A percentile compares a stretch with the other conserved stretches of the same genome.
Conservation (phyloP, 2,888 invertebrate species). For the Eueremaeus valkanovi region DNA sequence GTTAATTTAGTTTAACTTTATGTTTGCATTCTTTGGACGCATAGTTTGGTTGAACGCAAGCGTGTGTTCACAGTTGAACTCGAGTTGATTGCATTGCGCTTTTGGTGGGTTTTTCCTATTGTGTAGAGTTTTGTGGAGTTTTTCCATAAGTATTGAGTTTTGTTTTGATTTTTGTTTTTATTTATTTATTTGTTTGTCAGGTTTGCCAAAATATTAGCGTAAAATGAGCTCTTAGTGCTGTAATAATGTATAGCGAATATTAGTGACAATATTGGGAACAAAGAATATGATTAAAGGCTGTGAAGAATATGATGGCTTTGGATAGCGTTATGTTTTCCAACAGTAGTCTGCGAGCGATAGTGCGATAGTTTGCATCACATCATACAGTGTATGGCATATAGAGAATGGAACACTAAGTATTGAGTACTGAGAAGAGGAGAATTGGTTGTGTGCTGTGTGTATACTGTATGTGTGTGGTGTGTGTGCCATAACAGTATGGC, state of each 20-base stretch:
- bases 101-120: too few species aligned
- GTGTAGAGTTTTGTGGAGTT: too few species aligned
- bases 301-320: constrained; percentile 13
- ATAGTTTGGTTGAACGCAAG: too few species aligned
- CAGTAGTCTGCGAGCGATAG: neutral
- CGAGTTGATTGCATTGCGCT: too few species aligned
- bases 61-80: too few species aligned
- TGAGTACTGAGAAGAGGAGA: neutral
- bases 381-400: neutral
- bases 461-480: too few species aligned
- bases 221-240: neutral
- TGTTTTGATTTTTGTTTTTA: too few species aligned
- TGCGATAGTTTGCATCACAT: neutral
- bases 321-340: neutral
- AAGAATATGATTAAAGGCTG: constrained; percentile 10
- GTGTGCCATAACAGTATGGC: neutral
- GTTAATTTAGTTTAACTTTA: too few species aligned
- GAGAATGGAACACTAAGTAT: neutral
- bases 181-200: too few species aligned
- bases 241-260: neutral
- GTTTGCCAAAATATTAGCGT: neutral
- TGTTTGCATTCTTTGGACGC: too few species aligned
- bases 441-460: too few species aligned
- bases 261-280: constrained; percentile 3
- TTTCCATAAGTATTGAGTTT: too few species aligned